phyloP scores from a whole-genome alignment of 2,113 vertebrate species.

The Nerophis ophidion region DNA sequence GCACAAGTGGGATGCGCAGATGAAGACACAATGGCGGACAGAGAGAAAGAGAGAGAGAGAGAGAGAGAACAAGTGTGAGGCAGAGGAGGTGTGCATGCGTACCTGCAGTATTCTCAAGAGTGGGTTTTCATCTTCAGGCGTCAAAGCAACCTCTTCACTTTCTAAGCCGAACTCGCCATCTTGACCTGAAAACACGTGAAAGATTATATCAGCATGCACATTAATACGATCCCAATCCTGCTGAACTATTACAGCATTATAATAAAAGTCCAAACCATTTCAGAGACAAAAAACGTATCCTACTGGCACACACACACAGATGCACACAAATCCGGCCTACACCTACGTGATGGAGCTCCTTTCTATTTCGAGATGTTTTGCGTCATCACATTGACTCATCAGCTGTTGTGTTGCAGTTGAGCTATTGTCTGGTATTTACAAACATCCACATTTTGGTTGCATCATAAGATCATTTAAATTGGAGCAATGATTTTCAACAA shows the following conservation, averaged over 20 bases:
- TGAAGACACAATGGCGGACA: conserved; percentile 19
- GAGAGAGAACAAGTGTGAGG: conserved; percentile 10
- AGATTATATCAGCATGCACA: conserved; percentile 25
- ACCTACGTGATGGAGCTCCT: conserved; percentile 28
- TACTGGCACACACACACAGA: conserved; percentile 32
- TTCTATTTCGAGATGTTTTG: conserved; percentile 61
- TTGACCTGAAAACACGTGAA: conserved; percentile 52
- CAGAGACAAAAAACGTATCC: conserved; percentile 14
- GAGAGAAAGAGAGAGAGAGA: neutral
- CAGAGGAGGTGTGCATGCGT: conserved; percentile 27
- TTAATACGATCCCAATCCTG: conserved; percentile 26
- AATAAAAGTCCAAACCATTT: conserved; percentile 24
- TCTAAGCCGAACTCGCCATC: conserved; percentile 68
- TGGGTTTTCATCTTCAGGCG: conserved; percentile 73
- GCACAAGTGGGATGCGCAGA: neutral
- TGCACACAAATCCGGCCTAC: conserved; percentile 22
- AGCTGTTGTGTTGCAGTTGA: conserved; percentile 30
- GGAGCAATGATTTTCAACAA: conserved; percentile 11
- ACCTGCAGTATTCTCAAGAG: conserved; percentile 78
- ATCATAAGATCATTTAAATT: neutral
- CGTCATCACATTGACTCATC: conserved; percentile 64
- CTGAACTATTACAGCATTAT: conserved; percentile 35
- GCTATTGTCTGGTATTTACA: conserved; percentile 9
- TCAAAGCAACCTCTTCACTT: conserved; percentile 67
- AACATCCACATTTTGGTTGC: conserved; percentile 8